Evolutionary conservation across 1,140 invertebrate genomes (phyloP), one percentile per base, ranked within the genome.

Genomic region (Neodiprion lecontei): DNA sequence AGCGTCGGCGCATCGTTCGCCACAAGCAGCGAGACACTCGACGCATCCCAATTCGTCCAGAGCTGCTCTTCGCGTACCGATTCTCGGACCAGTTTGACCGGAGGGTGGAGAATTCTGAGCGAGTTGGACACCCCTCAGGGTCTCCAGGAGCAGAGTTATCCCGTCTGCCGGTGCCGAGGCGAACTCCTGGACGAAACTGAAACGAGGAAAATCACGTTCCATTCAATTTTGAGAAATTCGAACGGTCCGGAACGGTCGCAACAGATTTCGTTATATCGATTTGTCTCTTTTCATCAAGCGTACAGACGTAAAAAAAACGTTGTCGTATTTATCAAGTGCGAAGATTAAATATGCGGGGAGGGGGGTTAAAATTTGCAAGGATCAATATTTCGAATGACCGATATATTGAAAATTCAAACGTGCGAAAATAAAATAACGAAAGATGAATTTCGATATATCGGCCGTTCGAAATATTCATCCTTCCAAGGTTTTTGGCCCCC

Each of bases 151-250:
- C 50, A 96, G 86, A 0, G 91, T 92, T 0, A 97, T 93, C 3
- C 96, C 96, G 85, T 96, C 95, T 75, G 95, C 91, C 21, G 95
- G 94, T 70, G 94, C 92, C 21, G 93, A 92, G 7, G 96, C 92
- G 86, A 97, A 97, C 86, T 97, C 96, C 86, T 96, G 94, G 0
- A 97, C 94, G 82, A 97, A 98, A 87, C 95, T 95, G 86, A 11
- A 91, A 91, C 78, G 77, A 78, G 77, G 79, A 28, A 68, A 70
- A 75, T 40, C 28, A 40, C 28, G 28, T 40, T 40, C 28, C 28
- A 1, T 69, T 67, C 7, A 10, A 1, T 67, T 49, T 11, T 72
- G 40, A 40, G 11, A 5, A 40, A 9, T 28, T 9, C 23, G 14
- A 12, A 61, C 9, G 70, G 14, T 69, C 3, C 48, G 8, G 49